Percentiles rank a stretch among this genome's conserved stretches.
These are phyloP conservation scores for Mola mola DNA, from an alignment of 2,113 vertebrate genomes.

Conservation along the genomic window DNA sequence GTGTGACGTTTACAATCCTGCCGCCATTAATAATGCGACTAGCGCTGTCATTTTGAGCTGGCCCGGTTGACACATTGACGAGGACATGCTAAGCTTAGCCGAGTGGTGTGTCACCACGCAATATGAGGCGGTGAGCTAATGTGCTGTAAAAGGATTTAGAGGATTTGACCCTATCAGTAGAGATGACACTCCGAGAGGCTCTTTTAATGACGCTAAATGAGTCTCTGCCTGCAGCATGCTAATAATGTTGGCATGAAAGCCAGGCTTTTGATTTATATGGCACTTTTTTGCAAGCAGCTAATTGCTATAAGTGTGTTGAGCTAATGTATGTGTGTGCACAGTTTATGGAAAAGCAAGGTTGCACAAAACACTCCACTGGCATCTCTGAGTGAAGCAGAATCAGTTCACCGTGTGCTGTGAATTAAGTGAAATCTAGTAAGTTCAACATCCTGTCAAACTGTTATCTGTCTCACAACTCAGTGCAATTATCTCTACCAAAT, in stretches of 20 bases:
- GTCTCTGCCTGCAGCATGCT: slow-evolving; percentile 65
- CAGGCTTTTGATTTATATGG: slow-evolving; percentile 42
- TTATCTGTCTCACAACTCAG: neutral
- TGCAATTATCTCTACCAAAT: too few relatives aligned
- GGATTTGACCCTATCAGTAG: slow-evolving; percentile 76
- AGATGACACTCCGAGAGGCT: slow-evolving; percentile 68
- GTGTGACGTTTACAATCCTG: slow-evolving; percentile 14
- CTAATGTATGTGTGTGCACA: neutral
- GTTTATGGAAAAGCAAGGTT: slow-evolving; percentile 8
- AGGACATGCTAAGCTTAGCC: slow-evolving; percentile 62
- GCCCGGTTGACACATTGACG: slow-evolving; percentile 62
- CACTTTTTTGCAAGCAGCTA: slow-evolving; percentile 23
- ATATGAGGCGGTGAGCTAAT: slow-evolving; percentile 74
- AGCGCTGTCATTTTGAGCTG: slow-evolving; percentile 45
- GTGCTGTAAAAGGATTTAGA: slow-evolving; percentile 77
- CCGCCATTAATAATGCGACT: slow-evolving; percentile 24
- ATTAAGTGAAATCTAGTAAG: slow-evolving; percentile 6
- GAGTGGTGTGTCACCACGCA: slow-evolving; percentile 64
- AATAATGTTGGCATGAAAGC: slow-evolving; percentile 57
- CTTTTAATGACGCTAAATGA: slow-evolving; percentile 75
- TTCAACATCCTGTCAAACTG: neutral
- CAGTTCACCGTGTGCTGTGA: neutral
- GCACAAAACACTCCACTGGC: neutral
- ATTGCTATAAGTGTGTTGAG: slow-evolving; percentile 26
- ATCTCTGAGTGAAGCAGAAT: too few relatives aligned